Conservation (phyloP, 2,888 invertebrate genomes). For the Ceratothoa steindachneri region DNA sequence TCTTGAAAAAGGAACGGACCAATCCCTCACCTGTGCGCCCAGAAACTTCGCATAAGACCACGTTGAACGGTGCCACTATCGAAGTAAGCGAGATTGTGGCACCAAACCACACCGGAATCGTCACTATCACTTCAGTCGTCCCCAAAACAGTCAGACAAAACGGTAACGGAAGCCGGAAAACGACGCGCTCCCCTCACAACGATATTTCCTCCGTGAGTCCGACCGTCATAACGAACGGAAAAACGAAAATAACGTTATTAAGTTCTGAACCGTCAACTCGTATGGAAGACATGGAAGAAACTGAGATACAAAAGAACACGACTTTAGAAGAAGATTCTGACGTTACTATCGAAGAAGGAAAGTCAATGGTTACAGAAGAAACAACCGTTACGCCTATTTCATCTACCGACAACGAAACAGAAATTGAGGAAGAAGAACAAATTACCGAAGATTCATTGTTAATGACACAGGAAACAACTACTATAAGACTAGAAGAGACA, state of each 20-base stretch:
- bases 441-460: too few relatives aligned
- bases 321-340: background rate
- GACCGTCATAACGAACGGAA: background rate
- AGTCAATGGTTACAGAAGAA: background rate
- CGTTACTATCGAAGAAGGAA: background rate
- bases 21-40: background rate
- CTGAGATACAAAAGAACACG: background rate
- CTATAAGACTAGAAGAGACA: too few relatives aligned
- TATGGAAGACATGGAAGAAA: background rate
- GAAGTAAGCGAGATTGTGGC: background rate
- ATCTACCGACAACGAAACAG: too few relatives aligned
- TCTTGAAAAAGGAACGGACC: background rate
- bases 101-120: background rate
- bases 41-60: background rate
- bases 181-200: background rate
- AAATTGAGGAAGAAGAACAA: too few relatives aligned
- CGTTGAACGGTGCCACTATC: background rate
- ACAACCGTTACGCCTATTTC: background rate
- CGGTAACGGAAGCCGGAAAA: background rate
- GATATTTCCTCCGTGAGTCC: background rate
- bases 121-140: background rate
- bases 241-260: background rate
- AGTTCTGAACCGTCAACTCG: background rate
- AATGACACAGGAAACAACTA: too few relatives aligned
- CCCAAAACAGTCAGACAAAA: background rate